Conservation (phyloP, 1,140 invertebrate genomes). For the Trachymyrmex septentrionalis region DNA sequence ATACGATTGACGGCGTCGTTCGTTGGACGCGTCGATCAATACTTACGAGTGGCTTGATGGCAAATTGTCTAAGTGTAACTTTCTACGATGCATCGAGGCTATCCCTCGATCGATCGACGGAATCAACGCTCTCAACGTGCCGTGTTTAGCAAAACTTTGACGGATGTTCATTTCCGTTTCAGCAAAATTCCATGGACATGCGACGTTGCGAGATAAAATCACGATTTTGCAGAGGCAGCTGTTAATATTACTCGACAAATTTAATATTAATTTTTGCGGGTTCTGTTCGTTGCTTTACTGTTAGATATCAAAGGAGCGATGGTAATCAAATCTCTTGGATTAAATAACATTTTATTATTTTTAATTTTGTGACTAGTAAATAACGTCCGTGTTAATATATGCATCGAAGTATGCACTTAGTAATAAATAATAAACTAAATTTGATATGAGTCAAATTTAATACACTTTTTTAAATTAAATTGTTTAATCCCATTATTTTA, state of each 20-base stretch:
- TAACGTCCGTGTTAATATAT: no score
- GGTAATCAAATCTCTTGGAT: no score
- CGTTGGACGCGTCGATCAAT: conserved; percentile 33
- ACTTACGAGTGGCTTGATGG: background rate
- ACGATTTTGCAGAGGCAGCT: background rate
- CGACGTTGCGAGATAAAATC: background rate
- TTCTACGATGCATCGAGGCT: background rate
- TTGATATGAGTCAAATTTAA: no score
- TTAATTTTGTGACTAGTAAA: no score
- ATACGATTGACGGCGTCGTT: background rate
- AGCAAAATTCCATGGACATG: background rate
- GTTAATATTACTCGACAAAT: conserved; percentile 17
- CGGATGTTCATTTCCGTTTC: conserved; percentile 7
- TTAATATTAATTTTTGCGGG: background rate
- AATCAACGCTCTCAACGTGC: background rate
- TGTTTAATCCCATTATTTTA: no score
- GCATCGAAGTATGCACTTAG: no score
- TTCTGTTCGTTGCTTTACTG: background rate
- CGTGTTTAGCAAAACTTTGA: conserved; percentile 1
- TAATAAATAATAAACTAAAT: no score
- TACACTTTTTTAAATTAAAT: no score
- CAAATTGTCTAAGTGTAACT: conserved; percentile 12
- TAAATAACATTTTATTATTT: no score
- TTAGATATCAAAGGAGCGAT: no score
- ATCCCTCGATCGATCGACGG: conserved; percentile 19